Percentiles rank a stretch among this genome's conserved stretches.
phyloP scores from a whole-genome alignment of 1,140 invertebrate genomes.

The Eufriesea mexicana region DNA sequence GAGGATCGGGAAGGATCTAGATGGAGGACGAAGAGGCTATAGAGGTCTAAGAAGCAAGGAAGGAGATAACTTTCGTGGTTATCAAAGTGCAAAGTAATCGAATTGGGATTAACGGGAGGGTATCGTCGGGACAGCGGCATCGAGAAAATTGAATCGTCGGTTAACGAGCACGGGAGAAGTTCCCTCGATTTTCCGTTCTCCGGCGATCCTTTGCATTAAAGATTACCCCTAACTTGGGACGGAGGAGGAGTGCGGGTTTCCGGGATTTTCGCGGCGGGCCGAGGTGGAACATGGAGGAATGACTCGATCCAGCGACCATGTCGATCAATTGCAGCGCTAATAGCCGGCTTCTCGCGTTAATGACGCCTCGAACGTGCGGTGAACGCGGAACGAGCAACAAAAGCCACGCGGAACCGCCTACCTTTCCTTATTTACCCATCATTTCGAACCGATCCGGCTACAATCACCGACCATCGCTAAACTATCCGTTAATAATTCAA shows the following conservation, averaged over 20 bases:
- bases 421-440: not conserved
- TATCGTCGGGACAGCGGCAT: slow-evolving; percentile 11
- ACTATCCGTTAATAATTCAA: not conserved
- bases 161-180: slow-evolving; percentile 26
- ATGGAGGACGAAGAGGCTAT: not conserved
- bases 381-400: not conserved
- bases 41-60: not conserved
- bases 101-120: slow-evolving; percentile 17
- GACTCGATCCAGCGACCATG: not conserved
- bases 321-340: slow-evolving; percentile 17
- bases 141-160: slow-evolving; percentile 32
- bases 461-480: not conserved
- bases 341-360: slow-evolving; percentile 7
- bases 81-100: slow-evolving; percentile 35
- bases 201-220: slow-evolving; percentile 29
- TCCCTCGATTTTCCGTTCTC: slow-evolving; percentile 23
- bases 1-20: not conserved
- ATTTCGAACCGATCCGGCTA: not conserved
- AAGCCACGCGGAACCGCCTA: not conserved
- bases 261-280: not conserved
- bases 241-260: not conserved
- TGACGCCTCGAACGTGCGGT: not conserved
- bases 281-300: not conserved
- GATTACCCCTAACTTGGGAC: not conserved
- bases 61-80: slow-evolving; percentile 2